Evolutionary conservation across 2,797 vertebrate genomes (phyloP).

Genomic region (Rhyacichthys aspro): DNA sequence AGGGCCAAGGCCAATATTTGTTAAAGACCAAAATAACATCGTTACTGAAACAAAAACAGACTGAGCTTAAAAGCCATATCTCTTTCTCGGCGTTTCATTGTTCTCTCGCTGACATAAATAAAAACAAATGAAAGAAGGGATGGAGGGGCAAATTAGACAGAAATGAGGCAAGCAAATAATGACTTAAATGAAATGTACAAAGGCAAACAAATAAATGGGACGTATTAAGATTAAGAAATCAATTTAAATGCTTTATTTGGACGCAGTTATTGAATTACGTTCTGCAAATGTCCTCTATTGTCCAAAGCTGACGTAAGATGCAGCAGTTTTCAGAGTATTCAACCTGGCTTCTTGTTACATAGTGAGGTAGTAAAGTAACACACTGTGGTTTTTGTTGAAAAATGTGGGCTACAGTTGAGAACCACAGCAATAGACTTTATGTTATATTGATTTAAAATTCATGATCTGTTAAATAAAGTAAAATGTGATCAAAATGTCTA

Average conservation of each 20-base stretch:
- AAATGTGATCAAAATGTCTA: too few species aligned
- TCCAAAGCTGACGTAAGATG: neutral
- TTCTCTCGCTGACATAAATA: neutral
- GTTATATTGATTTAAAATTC: too few species aligned
- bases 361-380: too few species aligned
- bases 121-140: neutral
- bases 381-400: too few species aligned
- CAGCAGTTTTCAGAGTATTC: neutral
- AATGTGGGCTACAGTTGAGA: too few species aligned
- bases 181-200: neutral
- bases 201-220: too few species aligned
- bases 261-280: neutral
- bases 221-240: neutral
- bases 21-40: conserved; percentile 3
- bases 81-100: neutral
- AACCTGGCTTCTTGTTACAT: too few species aligned
- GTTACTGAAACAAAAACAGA: neutral
- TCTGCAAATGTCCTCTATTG: neutral
- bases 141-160: neutral
- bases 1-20: neutral
- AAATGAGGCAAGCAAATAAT: neutral
- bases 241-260: neutral
- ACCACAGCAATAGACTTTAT: too few species aligned
- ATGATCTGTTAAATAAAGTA: too few species aligned
- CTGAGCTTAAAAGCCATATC: neutral